These are phyloP conservation scores for Drosophila rubida DNA, from an alignment of 2,888 invertebrate genomes.

Conservation along the genomic window DNA sequence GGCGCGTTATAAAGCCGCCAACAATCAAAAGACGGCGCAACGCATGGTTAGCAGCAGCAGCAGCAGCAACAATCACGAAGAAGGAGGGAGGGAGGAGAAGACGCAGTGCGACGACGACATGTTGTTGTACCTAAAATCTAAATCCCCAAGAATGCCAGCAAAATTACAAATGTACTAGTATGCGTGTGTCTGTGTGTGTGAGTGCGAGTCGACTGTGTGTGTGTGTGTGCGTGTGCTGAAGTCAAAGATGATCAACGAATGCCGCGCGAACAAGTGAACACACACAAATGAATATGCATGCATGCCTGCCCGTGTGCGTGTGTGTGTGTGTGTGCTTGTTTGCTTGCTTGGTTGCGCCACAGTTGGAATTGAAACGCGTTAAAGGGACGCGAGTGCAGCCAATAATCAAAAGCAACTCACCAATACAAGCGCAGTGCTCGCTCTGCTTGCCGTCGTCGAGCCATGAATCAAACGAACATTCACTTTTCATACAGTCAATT, in stretches of 20 bases:
- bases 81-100: neutral
- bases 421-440: neutral
- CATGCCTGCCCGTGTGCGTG: neutral
- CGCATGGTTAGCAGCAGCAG: slow-evolving; percentile 23
- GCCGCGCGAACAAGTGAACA: slow-evolving; percentile 51
- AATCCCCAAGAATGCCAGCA: slow-evolving; percentile 60
- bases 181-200: slow-evolving; percentile 2
- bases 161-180: slow-evolving; percentile 38
- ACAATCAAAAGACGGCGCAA: slow-evolving; percentile 53
- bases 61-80: slow-evolving; percentile 30
- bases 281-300: slow-evolving; percentile 19
- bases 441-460: neutral
- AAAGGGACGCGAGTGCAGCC: slow-evolving; percentile 41
- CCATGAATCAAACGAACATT: slow-evolving; percentile 10
- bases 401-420: slow-evolving; percentile 46
- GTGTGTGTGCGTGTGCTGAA: slow-evolving; percentile 23
- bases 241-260: slow-evolving; percentile 58
- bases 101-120: slow-evolving; percentile 25
- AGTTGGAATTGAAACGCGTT: slow-evolving; percentile 53
- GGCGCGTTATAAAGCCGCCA: slow-evolving; percentile 64
- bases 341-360: slow-evolving; percentile 37
- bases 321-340: slow-evolving; percentile 2
- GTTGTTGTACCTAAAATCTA: slow-evolving; percentile 50
- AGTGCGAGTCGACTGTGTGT: slow-evolving; percentile 5
- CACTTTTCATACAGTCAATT: slow-evolving; percentile 2